Conservation (phyloP, 2,888 invertebrate species). For the Melolontha melolontha region DNA sequence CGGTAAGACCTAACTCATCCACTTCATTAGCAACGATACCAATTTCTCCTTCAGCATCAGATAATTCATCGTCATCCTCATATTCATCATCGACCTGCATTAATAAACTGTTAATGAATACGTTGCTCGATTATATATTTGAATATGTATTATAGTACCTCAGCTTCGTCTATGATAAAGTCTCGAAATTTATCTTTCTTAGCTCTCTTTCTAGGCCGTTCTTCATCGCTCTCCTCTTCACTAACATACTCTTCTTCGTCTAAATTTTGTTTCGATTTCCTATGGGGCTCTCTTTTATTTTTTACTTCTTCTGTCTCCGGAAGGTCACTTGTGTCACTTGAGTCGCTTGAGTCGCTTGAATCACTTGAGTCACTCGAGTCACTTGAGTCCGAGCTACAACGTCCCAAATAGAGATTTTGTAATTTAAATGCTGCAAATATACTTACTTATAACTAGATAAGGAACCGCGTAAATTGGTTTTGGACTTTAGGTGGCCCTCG, state of each 20-base stretch:
- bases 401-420: constrained; percentile 1
- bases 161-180: constrained; percentile 98
- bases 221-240: constrained; percentile 87
- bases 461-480: too few species aligned
- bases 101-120: constrained; percentile 31
- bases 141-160: constrained; percentile 71
- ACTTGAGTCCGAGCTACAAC: constrained; percentile 70
- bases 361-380: too few species aligned
- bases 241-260: constrained; percentile 79
- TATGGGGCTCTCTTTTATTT: constrained; percentile 80
- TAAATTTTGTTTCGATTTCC: constrained; percentile 73
- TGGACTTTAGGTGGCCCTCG: too few species aligned
- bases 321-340: too few species aligned
- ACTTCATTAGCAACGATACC: constrained; percentile 92
- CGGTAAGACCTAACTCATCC: constrained; percentile 92
- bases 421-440: not conserved
- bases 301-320: constrained; percentile 74
- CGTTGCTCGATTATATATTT: not conserved
- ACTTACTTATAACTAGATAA: constrained; percentile 58
- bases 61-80: constrained; percentile 97
- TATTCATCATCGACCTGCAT: constrained; percentile 80
- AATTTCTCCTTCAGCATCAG: constrained; percentile 94
- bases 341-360: too few species aligned
- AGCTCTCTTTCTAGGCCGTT: constrained; percentile 81
- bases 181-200: constrained; percentile 88